Evolutionary conservation across 2,888 invertebrate genomes (phyloP).

Genomic region (Didymodactylos carnosus): DNA sequence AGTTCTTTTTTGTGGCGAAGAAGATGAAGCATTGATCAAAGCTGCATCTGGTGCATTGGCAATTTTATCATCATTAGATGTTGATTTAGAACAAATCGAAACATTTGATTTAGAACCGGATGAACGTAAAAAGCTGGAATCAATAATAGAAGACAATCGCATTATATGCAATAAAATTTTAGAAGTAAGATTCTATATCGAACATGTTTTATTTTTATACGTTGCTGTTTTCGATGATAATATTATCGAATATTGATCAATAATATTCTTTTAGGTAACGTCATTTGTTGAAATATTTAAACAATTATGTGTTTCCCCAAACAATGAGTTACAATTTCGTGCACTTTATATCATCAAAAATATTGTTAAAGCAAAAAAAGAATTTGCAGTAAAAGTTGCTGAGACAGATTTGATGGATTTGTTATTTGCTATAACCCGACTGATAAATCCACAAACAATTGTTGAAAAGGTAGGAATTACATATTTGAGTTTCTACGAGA

Average conservation of each 20-base stretch:
- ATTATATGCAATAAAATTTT: slow-evolving; percentile 7
- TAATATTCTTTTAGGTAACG: background rate
- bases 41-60: slow-evolving; percentile 12
- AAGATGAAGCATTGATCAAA: slow-evolving; percentile 6
- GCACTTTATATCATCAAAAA: slow-evolving; percentile 7
- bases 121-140: slow-evolving; percentile 4
- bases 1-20: slow-evolving; percentile 12
- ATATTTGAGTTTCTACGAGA: no score
- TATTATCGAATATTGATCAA: background rate
- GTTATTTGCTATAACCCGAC: slow-evolving; percentile 5
- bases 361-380: background rate
- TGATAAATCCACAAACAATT: background rate
- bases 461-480: background rate
- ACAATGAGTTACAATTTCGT: slow-evolving; percentile 12
- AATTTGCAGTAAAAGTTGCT: background rate
- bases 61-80: background rate
- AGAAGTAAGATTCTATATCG: background rate
- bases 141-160: slow-evolving; percentile 1
- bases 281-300: slow-evolving; percentile 9
- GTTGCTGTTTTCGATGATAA: no score
- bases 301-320: background rate
- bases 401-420: slow-evolving; percentile 13
- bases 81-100: background rate
- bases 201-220: no score
- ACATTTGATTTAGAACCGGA: slow-evolving; percentile 3